Evolutionary conservation across 2,888 invertebrate species (phyloP).

Genomic region (Volucella inanis): DNA sequence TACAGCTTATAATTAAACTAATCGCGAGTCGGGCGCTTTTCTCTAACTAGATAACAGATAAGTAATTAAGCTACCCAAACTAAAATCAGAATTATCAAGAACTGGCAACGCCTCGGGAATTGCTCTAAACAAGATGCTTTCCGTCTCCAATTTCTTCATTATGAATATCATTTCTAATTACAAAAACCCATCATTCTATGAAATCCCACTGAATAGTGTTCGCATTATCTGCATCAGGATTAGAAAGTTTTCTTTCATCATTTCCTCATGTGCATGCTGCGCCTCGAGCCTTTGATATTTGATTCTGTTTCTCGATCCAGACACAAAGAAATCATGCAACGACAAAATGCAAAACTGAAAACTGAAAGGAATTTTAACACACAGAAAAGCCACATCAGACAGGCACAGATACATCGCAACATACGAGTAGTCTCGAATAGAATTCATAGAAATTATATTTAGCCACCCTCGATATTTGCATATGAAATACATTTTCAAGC

Average conservation of each 20-base stretch:
- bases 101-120: no score
- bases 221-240: neutral
- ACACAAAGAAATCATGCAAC: neutral
- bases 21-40: no score
- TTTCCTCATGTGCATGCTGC: neutral
- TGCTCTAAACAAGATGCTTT: no score
- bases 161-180: no score
- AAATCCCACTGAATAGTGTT: no score
- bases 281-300: constrained; percentile 33
- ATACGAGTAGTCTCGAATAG: constrained; percentile 31
- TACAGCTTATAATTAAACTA: no score
- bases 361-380: constrained; percentile 34
- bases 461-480: constrained; percentile 53
- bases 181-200: no score
- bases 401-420: constrained; percentile 11
- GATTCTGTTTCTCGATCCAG: neutral
- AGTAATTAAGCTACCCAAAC: no score
- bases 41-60: no score
- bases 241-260: constrained; percentile 4
- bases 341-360: constrained; percentile 26
- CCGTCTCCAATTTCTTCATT: no score
- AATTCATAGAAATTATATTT: constrained; percentile 51
- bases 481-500: constrained; percentile 65
- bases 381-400: constrained; percentile 50
- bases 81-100: no score